These are phyloP conservation scores for Psylliodes chrysocephalus DNA, from an alignment of 2,888 invertebrate species.

Conservation along the genomic window DNA sequence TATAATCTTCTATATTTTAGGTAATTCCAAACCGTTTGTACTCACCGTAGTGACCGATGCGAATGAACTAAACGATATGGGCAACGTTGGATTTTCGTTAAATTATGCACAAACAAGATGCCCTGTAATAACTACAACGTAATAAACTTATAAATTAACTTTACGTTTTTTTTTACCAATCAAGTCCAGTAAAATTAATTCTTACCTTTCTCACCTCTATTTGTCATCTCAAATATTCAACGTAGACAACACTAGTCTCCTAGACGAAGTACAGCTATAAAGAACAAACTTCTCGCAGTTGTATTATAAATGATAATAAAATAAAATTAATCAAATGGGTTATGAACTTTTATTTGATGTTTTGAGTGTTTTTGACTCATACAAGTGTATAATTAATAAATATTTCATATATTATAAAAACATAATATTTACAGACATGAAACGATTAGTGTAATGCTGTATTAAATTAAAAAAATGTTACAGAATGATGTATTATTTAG, in stretches of 20 bases:
- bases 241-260: no score
- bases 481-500: constrained; percentile 49
- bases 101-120: constrained; percentile 44
- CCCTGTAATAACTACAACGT: constrained; percentile 30
- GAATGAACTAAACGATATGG: constrained; percentile 48
- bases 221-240: no score
- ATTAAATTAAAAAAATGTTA: constrained; percentile 51
- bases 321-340: constrained; percentile 48
- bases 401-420: constrained; percentile 64
- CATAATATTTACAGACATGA: constrained; percentile 64
- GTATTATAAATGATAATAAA: constrained; percentile 29
- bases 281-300: no score
- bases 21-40: constrained; percentile 52
- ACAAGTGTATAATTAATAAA: constrained; percentile 62
- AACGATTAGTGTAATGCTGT: constrained; percentile 59
- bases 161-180: no score
- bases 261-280: no score
- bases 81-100: constrained; percentile 52
- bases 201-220: no score
- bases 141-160: no score
- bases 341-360: constrained; percentile 59
- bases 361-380: constrained; percentile 54
- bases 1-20: constrained; percentile 39
- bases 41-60: constrained; percentile 52
- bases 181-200: no score